Conservation (phyloP, 2,113 vertebrate genomes). For the Psophia crepitans region DNA sequence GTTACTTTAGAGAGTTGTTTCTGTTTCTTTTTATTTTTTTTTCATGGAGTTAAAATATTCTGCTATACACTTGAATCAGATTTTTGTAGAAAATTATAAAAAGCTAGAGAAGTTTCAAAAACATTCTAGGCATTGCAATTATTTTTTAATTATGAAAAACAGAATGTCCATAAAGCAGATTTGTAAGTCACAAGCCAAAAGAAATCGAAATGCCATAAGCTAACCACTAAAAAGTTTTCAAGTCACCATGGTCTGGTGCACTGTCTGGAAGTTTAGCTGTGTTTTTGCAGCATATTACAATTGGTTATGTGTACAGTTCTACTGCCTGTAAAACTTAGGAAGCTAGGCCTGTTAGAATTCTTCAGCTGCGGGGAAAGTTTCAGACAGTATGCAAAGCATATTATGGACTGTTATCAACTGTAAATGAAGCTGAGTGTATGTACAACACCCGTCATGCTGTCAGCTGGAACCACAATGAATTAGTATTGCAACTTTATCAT, state of each 20-base stretch:
- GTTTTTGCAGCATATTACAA: neutral
- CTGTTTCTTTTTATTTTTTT: neutral
- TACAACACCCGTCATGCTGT: neutral
- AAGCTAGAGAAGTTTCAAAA: neutral
- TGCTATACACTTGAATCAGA: neutral
- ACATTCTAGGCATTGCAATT: neutral
- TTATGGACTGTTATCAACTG: neutral
- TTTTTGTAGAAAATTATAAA: neutral
- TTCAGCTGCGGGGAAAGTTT: neutral
- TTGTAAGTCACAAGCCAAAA: neutral
- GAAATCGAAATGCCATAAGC: constrained; percentile 28
- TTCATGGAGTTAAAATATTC: neutral
- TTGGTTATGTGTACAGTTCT: neutral
- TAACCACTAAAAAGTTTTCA: constrained; percentile 24
- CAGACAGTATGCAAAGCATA: neutral
- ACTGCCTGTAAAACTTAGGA: neutral
- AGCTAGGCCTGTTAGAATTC: neutral
- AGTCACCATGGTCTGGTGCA: constrained; percentile 14
- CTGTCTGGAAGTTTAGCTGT: constrained; percentile 21
- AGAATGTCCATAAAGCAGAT: neutral
- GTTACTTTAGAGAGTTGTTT: neutral
- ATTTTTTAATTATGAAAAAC: constrained; percentile 11
- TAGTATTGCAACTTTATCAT: constrained; percentile 51
- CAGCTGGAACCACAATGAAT: constrained; percentile 37
- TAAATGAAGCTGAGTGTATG: neutral